These are phyloP conservation scores for Pipistrellus kuhlii DNA, from an alignment of 2,797 vertebrate species.

Conservation along the genomic window DNA sequence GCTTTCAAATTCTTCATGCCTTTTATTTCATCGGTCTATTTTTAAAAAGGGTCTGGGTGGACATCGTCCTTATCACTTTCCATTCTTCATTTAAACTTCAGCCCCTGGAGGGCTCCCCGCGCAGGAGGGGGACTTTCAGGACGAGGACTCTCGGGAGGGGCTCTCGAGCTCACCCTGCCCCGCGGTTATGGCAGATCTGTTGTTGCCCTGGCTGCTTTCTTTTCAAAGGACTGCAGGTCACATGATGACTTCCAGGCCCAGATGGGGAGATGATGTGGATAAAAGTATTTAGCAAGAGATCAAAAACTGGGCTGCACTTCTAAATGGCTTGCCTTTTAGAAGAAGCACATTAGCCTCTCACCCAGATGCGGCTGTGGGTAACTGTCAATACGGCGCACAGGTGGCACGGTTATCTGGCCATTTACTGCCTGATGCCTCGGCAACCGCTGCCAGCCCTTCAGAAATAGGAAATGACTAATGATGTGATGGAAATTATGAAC, in stretches of 20 bases:
- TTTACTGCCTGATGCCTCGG: conserved; percentile 82
- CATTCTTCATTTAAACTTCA: conserved; percentile 44
- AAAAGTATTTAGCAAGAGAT: conserved; percentile 87
- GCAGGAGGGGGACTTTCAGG: background rate
- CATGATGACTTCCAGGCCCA: conserved; percentile 78
- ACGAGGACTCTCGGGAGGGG: background rate
- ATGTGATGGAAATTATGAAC: conserved; percentile 90
- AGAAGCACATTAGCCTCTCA: conserved; percentile 82
- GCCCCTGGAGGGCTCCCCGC: conserved; percentile 18
- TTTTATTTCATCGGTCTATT: conserved; percentile 21
- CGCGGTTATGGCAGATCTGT: conserved; percentile 26
- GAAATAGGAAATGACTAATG: conserved; percentile 91
- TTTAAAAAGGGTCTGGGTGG: background rate
- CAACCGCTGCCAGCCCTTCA: conserved; percentile 85
- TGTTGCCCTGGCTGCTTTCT: conserved; percentile 78
- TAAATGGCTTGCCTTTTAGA: conserved; percentile 81
- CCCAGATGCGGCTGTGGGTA: conserved; percentile 86
- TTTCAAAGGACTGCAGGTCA: conserved; percentile 81
- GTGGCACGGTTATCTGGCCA: conserved; percentile 85
- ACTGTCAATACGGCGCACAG: conserved; percentile 81
- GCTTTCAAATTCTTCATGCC: conserved; percentile 27
- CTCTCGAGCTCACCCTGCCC: background rate
- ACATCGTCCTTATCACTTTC: conserved; percentile 42
- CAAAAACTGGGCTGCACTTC: conserved; percentile 83
- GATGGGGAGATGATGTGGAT: conserved; percentile 86